Conservation (phyloP, 2,888 invertebrate species). For the Ectemnius continuus region DNA sequence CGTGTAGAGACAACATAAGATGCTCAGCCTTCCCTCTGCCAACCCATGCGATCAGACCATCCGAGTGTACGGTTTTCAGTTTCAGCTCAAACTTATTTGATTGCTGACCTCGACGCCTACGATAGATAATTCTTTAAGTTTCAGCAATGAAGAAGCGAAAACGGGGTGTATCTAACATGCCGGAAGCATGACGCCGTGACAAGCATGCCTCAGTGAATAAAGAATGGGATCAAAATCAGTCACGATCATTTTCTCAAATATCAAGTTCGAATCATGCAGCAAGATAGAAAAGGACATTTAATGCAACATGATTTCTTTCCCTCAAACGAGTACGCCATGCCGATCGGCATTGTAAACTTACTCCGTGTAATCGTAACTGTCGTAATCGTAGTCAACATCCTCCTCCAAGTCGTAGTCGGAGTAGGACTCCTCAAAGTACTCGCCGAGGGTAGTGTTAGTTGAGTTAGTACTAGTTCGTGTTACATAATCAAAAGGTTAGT, state of each 20-base stretch:
- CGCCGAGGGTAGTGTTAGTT: constrained; percentile 75
- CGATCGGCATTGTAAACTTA: constrained; percentile 66
- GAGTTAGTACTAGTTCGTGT: constrained; percentile 73
- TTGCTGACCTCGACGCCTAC: constrained; percentile 73
- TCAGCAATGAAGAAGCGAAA: neutral
- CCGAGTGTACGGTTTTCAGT: constrained; percentile 72
- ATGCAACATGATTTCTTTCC: constrained; percentile 37
- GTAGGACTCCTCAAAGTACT: constrained; percentile 75
- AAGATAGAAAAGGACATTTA: constrained; percentile 4
- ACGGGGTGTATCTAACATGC: constrained; percentile 30
- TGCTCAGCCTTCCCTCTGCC: constrained; percentile 75
- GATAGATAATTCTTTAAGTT: constrained; percentile 12
- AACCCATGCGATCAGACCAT: constrained; percentile 76
- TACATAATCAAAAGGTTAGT: constrained; percentile 64
- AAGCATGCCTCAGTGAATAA: constrained; percentile 2
- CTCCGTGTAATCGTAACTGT: constrained; percentile 75
- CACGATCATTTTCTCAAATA: neutral
- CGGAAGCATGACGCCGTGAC: neutral
- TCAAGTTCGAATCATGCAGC: neutral
- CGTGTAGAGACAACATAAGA: constrained; percentile 70
- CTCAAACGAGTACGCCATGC: constrained; percentile 59
- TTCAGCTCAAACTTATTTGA: constrained; percentile 76
- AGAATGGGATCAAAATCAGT: neutral
- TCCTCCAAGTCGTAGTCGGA: constrained; percentile 75
- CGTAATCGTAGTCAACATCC: constrained; percentile 74